phyloP scores from a whole-genome alignment of 1,140 invertebrate species.

The Atta texana region DNA sequence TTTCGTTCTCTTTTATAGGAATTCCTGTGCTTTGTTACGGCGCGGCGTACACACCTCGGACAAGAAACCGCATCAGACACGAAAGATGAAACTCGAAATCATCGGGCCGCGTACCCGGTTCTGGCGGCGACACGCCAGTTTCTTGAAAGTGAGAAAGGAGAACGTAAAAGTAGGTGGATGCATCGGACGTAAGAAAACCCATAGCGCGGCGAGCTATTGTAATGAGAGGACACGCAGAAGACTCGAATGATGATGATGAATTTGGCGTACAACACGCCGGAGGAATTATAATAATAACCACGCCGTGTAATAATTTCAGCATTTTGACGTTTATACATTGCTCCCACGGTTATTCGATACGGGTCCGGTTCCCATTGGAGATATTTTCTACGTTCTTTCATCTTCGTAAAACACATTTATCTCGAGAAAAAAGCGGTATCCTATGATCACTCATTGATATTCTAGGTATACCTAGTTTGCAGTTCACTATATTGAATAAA shows the following conservation, averaged over 20 bases:
- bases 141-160: slow-evolving; percentile 50
- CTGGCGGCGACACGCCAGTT: background rate
- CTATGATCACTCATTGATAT: background rate
- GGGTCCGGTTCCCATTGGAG: background rate
- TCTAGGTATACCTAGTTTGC: background rate
- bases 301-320: slow-evolving; percentile 44
- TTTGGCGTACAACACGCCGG: background rate
- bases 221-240: slow-evolving; percentile 27
- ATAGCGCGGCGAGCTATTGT: background rate
- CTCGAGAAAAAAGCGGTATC: background rate
- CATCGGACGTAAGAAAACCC: background rate
- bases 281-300: slow-evolving; percentile 32
- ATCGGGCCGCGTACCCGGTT: background rate
- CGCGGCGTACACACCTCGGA: slow-evolving; percentile 8
- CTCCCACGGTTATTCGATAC: slow-evolving; percentile 30
- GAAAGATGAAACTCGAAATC: slow-evolving; percentile 53
- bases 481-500: background rate
- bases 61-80: slow-evolving; percentile 52
- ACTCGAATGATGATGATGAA: slow-evolving; percentile 11
- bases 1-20: slow-evolving; percentile 57
- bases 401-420: background rate
- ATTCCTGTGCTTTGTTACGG: slow-evolving; percentile 75
- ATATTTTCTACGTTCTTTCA: background rate
- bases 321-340: slow-evolving; percentile 38
- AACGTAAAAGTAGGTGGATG: slow-evolving; percentile 36